Percentiles rank a stretch among this genome's conserved stretches.
Conservation (phyloP, 2,888 invertebrate genomes). For the Schizotus pectinicornis region DNA sequence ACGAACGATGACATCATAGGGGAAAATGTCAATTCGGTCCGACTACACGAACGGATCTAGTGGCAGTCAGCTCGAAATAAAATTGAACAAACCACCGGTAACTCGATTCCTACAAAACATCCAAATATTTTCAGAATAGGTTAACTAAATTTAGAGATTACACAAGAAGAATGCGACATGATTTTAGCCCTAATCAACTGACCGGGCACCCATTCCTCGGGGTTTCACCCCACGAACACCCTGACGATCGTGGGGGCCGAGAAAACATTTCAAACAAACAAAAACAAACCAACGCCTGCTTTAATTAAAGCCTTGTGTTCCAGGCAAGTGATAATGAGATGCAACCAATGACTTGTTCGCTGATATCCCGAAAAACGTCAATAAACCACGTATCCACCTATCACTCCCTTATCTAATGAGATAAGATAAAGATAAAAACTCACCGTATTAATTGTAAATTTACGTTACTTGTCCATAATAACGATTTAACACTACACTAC, state of each 20-base stretch:
- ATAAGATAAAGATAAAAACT: conserved; percentile 41
- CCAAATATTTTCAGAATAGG: conserved; percentile 21
- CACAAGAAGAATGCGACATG: not conserved
- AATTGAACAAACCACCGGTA: conserved; percentile 6
- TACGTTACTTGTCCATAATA: conserved; percentile 51
- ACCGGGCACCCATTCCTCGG: not conserved
- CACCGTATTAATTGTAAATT: conserved; percentile 47
- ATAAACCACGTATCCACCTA: conserved; percentile 12
- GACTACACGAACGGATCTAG: conserved; percentile 1
- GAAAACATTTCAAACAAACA: too few relatives aligned
- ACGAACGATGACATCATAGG: conserved; percentile 22
- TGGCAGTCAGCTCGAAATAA: not conserved
- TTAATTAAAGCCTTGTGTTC: too few relatives aligned
- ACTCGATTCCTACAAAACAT: conserved; percentile 17
- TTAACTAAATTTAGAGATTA: conserved; percentile 23
- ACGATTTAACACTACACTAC: conserved; percentile 52
- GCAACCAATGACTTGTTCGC: conserved; percentile 9
- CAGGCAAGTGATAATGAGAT: not conserved
- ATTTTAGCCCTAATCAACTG: conserved; percentile 1
- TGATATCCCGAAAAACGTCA: conserved; percentile 1
- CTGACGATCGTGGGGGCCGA: too few relatives aligned
- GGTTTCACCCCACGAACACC: too few relatives aligned
- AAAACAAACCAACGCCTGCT: too few relatives aligned
- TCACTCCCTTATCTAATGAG: conserved; percentile 17
- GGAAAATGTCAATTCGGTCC: conserved; percentile 10